Base-by-base conservation (phyloP, 1,140 invertebrate genomes). In the Drosophila parabipectinata region DNA sequence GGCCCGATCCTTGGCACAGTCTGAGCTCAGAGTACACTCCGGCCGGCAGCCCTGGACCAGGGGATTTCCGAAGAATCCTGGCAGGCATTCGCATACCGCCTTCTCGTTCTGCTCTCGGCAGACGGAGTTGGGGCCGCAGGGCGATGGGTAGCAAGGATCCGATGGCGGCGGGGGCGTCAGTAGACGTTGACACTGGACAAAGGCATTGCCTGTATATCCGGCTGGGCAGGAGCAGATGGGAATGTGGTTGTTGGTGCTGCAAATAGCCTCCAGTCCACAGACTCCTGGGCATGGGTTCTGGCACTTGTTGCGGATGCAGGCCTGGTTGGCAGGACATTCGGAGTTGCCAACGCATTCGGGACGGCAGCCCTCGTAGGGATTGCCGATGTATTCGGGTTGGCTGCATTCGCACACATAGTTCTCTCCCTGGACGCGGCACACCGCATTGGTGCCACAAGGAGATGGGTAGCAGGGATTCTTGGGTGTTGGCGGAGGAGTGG, bases 61-160 rank as follows among this genome's bases (percentile, higher is more conserved):
- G 0, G 97, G 96, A 92, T 97, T 96, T 30, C 97, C 97, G 75
- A 95, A 94, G 81, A 96, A 96, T 30, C 95, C 95, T 7, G 94
- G 93, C 41, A 95, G 74, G 85, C 96, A 96, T 62, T 95, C 93
- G 76, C 96, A 96, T 5, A 95, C 92, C 0, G 95, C 94, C 32
- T 93, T 92, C 83, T 92, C 92, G 28, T 93, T 93, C 67, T 92
- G 91, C 66, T 94, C 94, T 24, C 93, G 93, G 72, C 96, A 97
- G 68, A 94, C 92, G 1, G 96, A 94, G 85, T 96, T 96, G 4
- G 94, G 92, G 59, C 95, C 96, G 83, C 96, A 96, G 0, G 96
- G 95, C 18, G 95, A 95, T 15, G 95, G 95, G 56, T 93, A 91
- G 83, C 96, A 96, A 0, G 95, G 95, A 66, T 94, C 93, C n/a